phyloP scores from a whole-genome alignment of 2,797 vertebrate genomes.

The Hydrophis major region DNA sequence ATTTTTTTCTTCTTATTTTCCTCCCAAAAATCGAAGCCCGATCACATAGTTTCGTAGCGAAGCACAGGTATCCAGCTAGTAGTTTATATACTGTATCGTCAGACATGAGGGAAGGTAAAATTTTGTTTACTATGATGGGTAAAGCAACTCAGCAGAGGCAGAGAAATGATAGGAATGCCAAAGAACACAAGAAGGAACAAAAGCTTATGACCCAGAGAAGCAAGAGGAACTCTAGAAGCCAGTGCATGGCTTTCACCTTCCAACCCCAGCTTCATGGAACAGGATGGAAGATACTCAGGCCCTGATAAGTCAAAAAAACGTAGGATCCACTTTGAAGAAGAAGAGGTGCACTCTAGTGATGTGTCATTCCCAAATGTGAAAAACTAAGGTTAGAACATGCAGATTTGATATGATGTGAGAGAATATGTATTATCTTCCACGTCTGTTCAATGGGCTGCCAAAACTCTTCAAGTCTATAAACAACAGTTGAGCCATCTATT shows the following conservation, averaged over 20 bases:
- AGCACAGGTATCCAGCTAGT: too few relatives aligned
- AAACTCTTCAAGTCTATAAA: neutral
- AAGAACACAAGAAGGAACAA: neutral
- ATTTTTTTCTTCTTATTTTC: too few relatives aligned
- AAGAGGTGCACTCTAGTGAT: neutral
- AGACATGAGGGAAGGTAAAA: neutral
- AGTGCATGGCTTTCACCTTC: neutral
- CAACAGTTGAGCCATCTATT: neutral
- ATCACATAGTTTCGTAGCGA: too few relatives aligned
- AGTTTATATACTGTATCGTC: neutral
- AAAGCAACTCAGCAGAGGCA: neutral
- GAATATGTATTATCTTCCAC: neutral
- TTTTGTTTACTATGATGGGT: neutral
- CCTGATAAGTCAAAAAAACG: neutral
- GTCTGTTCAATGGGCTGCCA: neutral
- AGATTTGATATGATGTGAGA: neutral
- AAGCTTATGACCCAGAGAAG: neutral
- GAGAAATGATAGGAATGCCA: neutral
- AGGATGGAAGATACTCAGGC: neutral
- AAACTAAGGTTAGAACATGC: neutral
- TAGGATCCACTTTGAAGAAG: neutral
- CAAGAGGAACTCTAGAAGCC: neutral
- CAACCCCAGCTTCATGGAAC: neutral
- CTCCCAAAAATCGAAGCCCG: too few relatives aligned
- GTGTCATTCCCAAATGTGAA: neutral